phyloP scores from a whole-genome alignment of 2,113 vertebrate species.

The Scomber scombrus region DNA sequence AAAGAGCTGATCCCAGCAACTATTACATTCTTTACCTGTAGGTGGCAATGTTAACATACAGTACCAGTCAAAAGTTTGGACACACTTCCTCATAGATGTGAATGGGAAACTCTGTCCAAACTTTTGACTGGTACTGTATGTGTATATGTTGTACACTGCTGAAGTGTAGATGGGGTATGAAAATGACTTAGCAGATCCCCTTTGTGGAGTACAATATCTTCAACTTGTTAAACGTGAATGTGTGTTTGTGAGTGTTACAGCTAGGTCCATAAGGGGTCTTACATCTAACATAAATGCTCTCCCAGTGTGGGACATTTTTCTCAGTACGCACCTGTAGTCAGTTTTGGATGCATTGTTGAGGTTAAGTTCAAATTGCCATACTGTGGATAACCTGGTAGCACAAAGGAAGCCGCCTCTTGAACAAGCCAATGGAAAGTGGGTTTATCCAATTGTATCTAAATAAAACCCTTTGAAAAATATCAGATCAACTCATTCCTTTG shows the following conservation, averaged over 20 bases:
- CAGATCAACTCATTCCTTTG: not conserved
- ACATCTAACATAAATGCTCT: not conserved
- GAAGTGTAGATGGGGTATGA: too few relatives aligned
- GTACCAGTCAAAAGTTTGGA: too few relatives aligned
- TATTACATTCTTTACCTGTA: not conserved
- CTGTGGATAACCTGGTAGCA: not conserved
- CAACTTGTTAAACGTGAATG: not conserved
- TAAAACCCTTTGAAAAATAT: too few relatives aligned
- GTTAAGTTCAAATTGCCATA: not conserved
- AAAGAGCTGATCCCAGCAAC: too few relatives aligned
- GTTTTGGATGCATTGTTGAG: not conserved
- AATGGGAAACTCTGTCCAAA: too few relatives aligned
- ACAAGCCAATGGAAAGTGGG: not conserved
- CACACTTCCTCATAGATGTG: too few relatives aligned
- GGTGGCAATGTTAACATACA: not conserved
- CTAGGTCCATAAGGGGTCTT: not conserved
- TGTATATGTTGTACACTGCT: too few relatives aligned
- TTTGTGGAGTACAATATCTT: too few relatives aligned
- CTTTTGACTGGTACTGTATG: too few relatives aligned
- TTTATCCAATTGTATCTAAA: not conserved
- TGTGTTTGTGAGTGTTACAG: not conserved
- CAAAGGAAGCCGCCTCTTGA: not conserved
- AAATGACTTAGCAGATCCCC: too few relatives aligned
- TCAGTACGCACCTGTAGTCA: too few relatives aligned
- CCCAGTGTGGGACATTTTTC: not conserved